Conservation (phyloP, 2,113 vertebrate species). For the Nothoprocta perdicaria region DNA sequence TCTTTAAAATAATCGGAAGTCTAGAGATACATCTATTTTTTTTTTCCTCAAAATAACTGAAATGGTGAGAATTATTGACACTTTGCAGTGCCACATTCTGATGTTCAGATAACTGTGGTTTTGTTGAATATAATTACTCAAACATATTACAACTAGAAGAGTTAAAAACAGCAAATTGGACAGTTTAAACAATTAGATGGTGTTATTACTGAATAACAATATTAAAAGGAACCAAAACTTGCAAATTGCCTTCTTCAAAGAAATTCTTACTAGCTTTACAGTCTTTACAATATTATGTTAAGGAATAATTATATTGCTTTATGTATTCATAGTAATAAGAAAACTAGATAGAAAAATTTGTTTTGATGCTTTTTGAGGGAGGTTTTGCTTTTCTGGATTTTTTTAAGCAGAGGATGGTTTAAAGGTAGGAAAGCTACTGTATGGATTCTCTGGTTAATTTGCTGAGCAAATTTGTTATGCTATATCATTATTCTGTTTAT, state of each 20-base stretch:
- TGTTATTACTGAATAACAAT: not conserved
- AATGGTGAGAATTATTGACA: not conserved
- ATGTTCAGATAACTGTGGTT: not conserved
- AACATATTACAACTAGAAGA: not conserved
- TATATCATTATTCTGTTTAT: not conserved
- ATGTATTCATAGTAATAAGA: not conserved
- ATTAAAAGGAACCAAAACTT: conserved; percentile 19
- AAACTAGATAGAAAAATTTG: not conserved
- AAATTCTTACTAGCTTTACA: not conserved
- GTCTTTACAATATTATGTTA: not conserved
- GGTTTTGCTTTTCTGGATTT: not conserved
- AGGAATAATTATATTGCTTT: not conserved
- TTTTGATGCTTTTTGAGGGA: not conserved
- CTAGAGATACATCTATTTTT: not conserved
- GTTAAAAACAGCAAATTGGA: conserved; percentile 39
- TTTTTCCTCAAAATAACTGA: conserved; percentile 13
- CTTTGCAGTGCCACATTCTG: not conserved
- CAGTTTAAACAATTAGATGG: conserved; percentile 26
- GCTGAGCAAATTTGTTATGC: not conserved
- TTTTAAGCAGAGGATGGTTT: not conserved
- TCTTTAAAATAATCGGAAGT: not conserved
- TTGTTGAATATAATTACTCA: conserved; percentile 25
- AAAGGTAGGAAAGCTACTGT: not conserved
- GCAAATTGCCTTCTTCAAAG: not conserved
- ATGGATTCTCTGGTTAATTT: not conserved